phyloP scores from a whole-genome alignment of 2,797 vertebrate species.

The Adrianichthys oophorus region DNA sequence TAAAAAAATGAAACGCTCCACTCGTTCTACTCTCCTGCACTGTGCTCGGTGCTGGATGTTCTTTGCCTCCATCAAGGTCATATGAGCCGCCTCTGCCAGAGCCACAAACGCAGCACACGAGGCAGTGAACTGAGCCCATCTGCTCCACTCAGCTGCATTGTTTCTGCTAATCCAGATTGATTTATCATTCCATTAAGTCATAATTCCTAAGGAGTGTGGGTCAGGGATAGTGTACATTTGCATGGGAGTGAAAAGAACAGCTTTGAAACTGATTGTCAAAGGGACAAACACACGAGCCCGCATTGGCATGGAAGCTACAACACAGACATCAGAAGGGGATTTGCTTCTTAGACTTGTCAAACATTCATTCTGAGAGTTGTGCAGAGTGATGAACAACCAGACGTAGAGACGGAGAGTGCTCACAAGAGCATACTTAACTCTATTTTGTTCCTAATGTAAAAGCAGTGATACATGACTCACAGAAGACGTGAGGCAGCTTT shows the following conservation, averaged over 20 bases:
- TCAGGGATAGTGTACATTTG: conserved; percentile 25
- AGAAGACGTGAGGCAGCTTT: conserved; percentile 22
- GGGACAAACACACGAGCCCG: neutral
- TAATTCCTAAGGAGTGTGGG: conserved; percentile 49
- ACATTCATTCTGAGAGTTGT: conserved; percentile 25
- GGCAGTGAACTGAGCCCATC: conserved; percentile 51
- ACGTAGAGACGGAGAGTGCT: neutral
- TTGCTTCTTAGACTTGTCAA: conserved; percentile 18
- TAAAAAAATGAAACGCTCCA: neutral
- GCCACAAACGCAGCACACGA: conserved; percentile 7
- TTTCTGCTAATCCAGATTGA: conserved; percentile 66
- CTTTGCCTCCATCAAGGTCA: conserved; percentile 62
- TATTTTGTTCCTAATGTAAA: conserved; percentile 34
- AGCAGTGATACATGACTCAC: conserved; percentile 46
- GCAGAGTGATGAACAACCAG: conserved; percentile 36
- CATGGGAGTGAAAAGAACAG: neutral
- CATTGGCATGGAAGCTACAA: conserved; percentile 10
- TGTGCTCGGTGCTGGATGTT: conserved; percentile 30
- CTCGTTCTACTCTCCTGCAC: neutral
- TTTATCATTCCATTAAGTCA: conserved; percentile 44
- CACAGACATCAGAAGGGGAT: conserved; percentile 30
- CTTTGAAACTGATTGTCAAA: neutral
- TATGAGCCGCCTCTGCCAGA: conserved; percentile 31
- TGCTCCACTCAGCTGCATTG: conserved; percentile 61
- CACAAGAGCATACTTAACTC: conserved; percentile 10